Evolutionary conservation across 2,113 vertebrate species (phyloP), one percentile per base, ranked within the genome.

Genomic region (Psittacara wagleri): DNA sequence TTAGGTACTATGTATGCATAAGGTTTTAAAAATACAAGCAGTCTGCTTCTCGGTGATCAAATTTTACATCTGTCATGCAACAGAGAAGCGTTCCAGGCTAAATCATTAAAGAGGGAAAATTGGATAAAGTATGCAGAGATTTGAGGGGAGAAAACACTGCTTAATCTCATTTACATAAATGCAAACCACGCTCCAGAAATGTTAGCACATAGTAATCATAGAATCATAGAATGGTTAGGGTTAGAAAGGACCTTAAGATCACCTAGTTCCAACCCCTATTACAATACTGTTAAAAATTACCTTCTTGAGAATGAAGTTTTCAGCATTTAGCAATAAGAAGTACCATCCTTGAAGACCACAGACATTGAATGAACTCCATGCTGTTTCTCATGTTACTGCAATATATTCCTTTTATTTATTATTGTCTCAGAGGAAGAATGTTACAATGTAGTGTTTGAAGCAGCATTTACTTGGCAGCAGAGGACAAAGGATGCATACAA

Each of bases 301-400:
- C 98, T 98, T 98, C 98, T 99, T 98, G 96, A 90, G 98, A 98
- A 98, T 98, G 97, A 98, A 99, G 97, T 98, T 98, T 97, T 98
- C 90, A 97, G 90, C 77, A 94, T 95, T 95, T 97, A 98, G 97
- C 97, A 98, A 97, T 97, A 35, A 98, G 98, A 97, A 98, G 96
- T 98, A 97, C 97, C 96, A 98, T 98, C 97, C 97, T 94, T 98
- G 98, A 98, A 98, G 95, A 98, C 90, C 97, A 98, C 91, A 97
- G 97, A 98, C 98, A 97, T 97, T 97, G 97, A 98, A 98, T 98
- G 84, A 98, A 98, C 77, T 95, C 97, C 98, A 98, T 96, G 98
- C 86, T 97, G 98, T 97, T 97, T 98, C 96, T 96, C 87, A 95
- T 94, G 97, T 98, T 98, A 98, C 95, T 97, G 97, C 64, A 97